Evolutionary conservation across 2,888 invertebrate species (phyloP).

Genomic region (Drosophila mercatorum): DNA sequence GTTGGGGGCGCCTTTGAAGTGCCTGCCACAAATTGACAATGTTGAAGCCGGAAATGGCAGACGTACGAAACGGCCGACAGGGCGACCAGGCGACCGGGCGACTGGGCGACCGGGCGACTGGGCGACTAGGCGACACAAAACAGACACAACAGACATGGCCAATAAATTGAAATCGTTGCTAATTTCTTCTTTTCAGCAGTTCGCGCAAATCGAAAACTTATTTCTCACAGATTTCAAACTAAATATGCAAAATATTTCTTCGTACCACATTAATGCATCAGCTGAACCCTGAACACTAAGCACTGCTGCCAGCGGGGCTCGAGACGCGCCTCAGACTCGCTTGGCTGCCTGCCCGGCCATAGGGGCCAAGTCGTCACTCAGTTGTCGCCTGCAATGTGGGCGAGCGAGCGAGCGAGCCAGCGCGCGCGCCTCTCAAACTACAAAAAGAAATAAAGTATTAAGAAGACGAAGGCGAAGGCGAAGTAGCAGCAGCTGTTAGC

Average conservation of each 20-base stretch:
- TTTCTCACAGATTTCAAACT: constrained; percentile 74
- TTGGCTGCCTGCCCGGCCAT: constrained; percentile 39
- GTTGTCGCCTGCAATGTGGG: constrained; percentile 59
- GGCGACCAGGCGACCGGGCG: constrained; percentile 14
- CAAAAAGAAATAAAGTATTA: constrained; percentile 13
- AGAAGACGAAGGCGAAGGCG: not conserved
- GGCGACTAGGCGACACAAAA: constrained; percentile 5
- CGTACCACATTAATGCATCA: constrained; percentile 77
- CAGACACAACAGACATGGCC: constrained; percentile 35
- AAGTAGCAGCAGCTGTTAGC: not conserved
- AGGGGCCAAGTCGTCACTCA: constrained; percentile 56
- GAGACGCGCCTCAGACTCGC: constrained; percentile 36
- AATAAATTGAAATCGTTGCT: constrained; percentile 73
- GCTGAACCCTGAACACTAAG: constrained; percentile 23
- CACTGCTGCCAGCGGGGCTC: not conserved
- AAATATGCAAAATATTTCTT: constrained; percentile 79
- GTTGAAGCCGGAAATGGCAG: constrained; percentile 61
- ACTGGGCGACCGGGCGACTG: constrained; percentile 12
- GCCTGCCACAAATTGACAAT: constrained; percentile 64
- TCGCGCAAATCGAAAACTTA: constrained; percentile 38
- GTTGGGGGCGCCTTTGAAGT: constrained; percentile 56
- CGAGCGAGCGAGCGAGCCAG: constrained; percentile 10
- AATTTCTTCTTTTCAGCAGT: constrained; percentile 27
- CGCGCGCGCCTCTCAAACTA: constrained; percentile 24
- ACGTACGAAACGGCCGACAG: constrained; percentile 24